Percentiles rank a stretch among this genome's conserved stretches.
phyloP scores from a whole-genome alignment of 1,140 invertebrate genomes.

The Drosophila mauritiana region DNA sequence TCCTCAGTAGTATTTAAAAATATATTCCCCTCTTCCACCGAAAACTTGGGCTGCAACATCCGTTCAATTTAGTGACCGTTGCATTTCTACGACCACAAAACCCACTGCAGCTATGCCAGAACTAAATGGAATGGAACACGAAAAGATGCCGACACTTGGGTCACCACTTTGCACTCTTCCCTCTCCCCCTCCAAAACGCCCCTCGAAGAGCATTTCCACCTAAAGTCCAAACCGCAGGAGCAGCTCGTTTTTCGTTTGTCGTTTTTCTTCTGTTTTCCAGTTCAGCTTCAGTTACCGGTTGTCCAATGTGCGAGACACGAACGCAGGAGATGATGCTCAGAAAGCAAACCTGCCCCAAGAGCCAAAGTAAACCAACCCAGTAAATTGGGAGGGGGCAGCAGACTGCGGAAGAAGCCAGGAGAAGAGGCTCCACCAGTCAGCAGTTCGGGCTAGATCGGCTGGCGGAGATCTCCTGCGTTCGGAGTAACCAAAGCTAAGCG shows the following conservation, averaged over 20 bases:
- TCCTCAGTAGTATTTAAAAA: neutral
- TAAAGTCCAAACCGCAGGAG: conserved; percentile 14
- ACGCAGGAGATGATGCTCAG: conserved; percentile 17
- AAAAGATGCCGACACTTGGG: conserved; percentile 55
- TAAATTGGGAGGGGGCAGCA: neutral
- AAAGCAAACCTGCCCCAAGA: conserved; percentile 33
- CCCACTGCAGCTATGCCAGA: conserved; percentile 26
- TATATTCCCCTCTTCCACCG: neutral
- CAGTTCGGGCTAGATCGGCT: neutral
- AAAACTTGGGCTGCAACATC: conserved; percentile 10
- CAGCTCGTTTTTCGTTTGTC: conserved; percentile 33
- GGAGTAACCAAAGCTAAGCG: neutral
- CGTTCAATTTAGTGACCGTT: neutral
- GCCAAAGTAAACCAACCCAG: conserved; percentile 20
- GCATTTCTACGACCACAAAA: conserved; percentile 48
- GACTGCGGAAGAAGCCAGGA: conserved; percentile 3
- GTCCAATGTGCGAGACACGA: neutral
- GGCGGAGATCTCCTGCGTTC: too few relatives aligned
- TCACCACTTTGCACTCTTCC: neutral
- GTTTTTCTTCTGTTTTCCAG: conserved; percentile 30
- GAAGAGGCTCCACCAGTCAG: neutral
- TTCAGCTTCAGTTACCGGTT: conserved; percentile 34
- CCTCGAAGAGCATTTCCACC: neutral
- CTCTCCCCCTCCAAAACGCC: neutral
- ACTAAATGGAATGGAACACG: conserved; percentile 48